Evolutionary conservation across 1,140 invertebrate genomes (phyloP).

Genomic region (Cotesia chilonis): DNA sequence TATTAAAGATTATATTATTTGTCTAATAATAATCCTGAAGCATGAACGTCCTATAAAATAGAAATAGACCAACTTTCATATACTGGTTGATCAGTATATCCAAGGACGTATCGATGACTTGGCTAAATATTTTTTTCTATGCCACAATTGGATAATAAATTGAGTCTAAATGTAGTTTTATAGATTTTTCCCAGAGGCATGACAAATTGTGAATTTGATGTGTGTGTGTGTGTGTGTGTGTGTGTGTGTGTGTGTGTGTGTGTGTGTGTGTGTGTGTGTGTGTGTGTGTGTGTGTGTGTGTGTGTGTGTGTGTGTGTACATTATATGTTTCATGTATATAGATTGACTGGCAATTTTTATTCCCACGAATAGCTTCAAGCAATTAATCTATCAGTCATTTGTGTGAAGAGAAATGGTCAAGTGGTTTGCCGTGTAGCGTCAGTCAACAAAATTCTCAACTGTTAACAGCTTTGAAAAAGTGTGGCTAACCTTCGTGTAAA

Average conservation of each 20-base stretch:
- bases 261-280: neutral
- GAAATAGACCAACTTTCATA: too few species aligned
- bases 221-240: too few species aligned
- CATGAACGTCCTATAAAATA: too few species aligned
- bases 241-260: neutral
- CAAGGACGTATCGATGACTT: too few species aligned
- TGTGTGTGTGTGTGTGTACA: neutral
- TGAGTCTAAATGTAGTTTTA: neutral
- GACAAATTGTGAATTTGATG: slow-evolving; percentile 9
- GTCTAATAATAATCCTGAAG: too few species aligned
- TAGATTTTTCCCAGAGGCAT: slow-evolving; percentile 10
- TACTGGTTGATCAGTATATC: too few species aligned
- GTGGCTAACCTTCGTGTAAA: slow-evolving; percentile 60
- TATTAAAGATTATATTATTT: too few species aligned
- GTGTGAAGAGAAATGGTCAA: slow-evolving; percentile 57
- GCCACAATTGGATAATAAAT: slow-evolving; percentile 6
- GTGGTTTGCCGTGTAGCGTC: slow-evolving; percentile 66
- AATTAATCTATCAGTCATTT: slow-evolving; percentile 65
- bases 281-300: neutral
- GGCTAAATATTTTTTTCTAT: neutral
- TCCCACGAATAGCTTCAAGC: slow-evolving; percentile 37
- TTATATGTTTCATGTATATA: too few species aligned
- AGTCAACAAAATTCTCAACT: slow-evolving; percentile 54
- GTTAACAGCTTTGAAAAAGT: slow-evolving; percentile 54
- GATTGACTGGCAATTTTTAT: slow-evolving; percentile 20